Conservation (phyloP, 2,797 vertebrate species). For the Cyprinodon diabolis region DNA sequence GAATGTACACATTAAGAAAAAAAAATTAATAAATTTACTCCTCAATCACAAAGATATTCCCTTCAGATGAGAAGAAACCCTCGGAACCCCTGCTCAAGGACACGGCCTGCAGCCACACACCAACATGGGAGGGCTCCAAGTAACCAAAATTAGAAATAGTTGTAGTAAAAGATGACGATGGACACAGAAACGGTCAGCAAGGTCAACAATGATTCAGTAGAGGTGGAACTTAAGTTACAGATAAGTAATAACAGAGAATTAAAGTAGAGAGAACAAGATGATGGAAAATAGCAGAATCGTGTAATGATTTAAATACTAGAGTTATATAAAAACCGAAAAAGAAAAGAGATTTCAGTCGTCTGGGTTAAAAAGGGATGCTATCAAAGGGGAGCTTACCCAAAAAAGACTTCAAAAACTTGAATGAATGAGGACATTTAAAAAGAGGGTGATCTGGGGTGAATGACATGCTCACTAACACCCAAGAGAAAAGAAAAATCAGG, state of each 20-base stretch:
- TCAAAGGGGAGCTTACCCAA: constrained; percentile 41
- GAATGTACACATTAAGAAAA: constrained; percentile 34
- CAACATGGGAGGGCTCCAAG: constrained; percentile 41
- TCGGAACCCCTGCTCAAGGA: constrained; percentile 72
- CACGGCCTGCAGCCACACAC: constrained; percentile 54
- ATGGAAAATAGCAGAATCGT: constrained; percentile 27
- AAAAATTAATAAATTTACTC: constrained; percentile 22
- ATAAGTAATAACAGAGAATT: constrained; percentile 29
- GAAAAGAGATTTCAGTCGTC: constrained; percentile 43
- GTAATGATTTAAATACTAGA: constrained; percentile 37
- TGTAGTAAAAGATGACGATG: constrained; percentile 36
- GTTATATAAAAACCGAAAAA: constrained; percentile 29
- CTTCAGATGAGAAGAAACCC: constrained; percentile 54
- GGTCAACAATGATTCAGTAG: constrained; percentile 52
- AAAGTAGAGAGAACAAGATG: constrained; percentile 36
- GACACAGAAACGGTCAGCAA: constrained; percentile 42
- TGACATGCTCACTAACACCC: constrained; percentile 35
- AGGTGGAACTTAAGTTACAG: constrained; percentile 59
- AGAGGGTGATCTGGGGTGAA: constrained; percentile 40
- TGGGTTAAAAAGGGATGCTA: constrained; percentile 17
- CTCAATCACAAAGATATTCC: constrained; percentile 40
- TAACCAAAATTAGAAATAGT: constrained; percentile 46
- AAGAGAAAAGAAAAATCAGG: constrained; percentile 1
- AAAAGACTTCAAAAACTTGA: constrained; percentile 38
- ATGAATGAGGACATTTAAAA: constrained; percentile 54